These are phyloP conservation scores for Amphilophus citrinellus DNA, from an alignment of 2,113 vertebrate species.

Conservation along the genomic window DNA sequence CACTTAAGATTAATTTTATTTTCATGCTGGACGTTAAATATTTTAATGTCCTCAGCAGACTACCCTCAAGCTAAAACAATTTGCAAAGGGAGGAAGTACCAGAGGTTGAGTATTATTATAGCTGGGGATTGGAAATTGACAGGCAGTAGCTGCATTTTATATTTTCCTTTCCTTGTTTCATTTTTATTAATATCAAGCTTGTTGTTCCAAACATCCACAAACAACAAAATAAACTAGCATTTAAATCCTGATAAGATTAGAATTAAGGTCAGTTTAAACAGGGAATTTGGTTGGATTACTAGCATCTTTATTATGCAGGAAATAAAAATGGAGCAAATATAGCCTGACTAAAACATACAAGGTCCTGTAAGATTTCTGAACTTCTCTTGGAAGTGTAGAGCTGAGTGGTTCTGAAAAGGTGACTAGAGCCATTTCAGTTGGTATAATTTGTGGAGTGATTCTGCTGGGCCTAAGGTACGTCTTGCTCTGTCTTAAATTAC, in stretches of 20 bases:
- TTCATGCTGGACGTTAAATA: constrained; percentile 29
- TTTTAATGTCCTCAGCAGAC: constrained; percentile 27
- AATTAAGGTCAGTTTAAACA: not conserved
- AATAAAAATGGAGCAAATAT: not conserved
- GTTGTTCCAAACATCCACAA: not conserved
- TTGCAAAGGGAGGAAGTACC: constrained; percentile 22
- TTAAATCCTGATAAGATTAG: not conserved
- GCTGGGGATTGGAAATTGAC: not conserved
- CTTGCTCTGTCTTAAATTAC: constrained; percentile 9
- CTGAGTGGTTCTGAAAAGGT: constrained; percentile 3
- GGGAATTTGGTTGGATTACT: not conserved
- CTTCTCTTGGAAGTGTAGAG: not conserved
- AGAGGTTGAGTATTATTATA: not conserved
- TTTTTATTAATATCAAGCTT: not conserved
- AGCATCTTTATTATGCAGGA: not conserved
- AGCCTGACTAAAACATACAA: not conserved
- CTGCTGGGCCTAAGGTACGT: not conserved
- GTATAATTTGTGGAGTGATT: constrained; percentile 33
- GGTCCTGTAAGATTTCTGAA: not conserved
- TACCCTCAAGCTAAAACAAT: constrained; percentile 18
- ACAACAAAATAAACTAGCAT: not conserved
- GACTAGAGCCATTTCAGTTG: not conserved
- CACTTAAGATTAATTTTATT: constrained; percentile 27
- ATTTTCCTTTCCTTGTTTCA: not conserved
- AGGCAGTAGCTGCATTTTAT: not conserved